Percentiles rank a stretch among this genome's conserved stretches.
These are phyloP conservation scores for Dicyrtomina minuta DNA, from an alignment of 2,888 invertebrate genomes.

Conservation along the genomic window DNA sequence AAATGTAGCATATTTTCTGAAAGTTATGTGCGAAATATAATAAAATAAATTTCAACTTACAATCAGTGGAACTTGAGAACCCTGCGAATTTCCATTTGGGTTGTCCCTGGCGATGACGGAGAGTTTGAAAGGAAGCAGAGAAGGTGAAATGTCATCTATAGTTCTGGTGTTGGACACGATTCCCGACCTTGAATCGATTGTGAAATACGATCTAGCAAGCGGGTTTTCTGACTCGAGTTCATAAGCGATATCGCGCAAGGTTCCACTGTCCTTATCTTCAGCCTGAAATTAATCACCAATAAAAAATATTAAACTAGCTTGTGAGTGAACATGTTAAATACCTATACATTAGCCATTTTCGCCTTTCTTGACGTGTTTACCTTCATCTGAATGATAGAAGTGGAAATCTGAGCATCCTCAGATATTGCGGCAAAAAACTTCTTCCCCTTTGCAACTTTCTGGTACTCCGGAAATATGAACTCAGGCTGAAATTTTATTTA, in stretches of 20 bases:
- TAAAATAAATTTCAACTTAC: conserved; percentile 29
- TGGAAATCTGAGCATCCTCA: conserved; percentile 68
- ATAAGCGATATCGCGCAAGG: conserved; percentile 77
- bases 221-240: conserved; percentile 56
- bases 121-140: conserved; percentile 72
- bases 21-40: neutral
- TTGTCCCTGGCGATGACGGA: conserved; percentile 74
- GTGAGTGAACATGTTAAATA: no score
- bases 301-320: conserved; percentile 30
- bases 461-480: conserved; percentile 71
- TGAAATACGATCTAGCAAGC: conserved; percentile 67
- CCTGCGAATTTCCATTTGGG: conserved; percentile 58
- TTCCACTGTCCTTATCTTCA: conserved; percentile 80
- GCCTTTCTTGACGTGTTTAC: no score
- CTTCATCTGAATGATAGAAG: conserved; percentile 76
- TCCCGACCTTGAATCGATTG: conserved; percentile 72
- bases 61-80: conserved; percentile 50
- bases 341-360: no score
- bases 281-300: conserved; percentile 66
- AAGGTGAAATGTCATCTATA: conserved; percentile 67
- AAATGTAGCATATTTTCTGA: neutral
- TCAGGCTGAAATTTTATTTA: conserved; percentile 60
- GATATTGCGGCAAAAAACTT: conserved; percentile 79
- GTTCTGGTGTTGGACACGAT: conserved; percentile 73
- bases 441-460: conserved; percentile 63